These are phyloP conservation scores for Onychostoma macrolepis DNA, from an alignment of 2,113 vertebrate species.

Conservation along the genomic window DNA sequence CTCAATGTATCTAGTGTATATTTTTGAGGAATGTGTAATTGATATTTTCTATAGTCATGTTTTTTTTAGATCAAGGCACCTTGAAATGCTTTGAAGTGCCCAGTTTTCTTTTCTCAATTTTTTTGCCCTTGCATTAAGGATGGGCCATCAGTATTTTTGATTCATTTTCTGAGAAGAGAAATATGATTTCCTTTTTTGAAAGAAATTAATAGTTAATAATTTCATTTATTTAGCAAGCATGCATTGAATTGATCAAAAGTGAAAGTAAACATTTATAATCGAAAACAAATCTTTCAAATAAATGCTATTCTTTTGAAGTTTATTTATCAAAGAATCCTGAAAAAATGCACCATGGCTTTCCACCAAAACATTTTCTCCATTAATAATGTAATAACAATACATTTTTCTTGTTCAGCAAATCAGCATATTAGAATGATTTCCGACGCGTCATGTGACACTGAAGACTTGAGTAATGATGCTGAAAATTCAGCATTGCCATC, in stretches of 20 bases:
- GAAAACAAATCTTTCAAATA: too few relatives aligned
- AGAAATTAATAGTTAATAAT: neutral
- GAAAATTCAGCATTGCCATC: neutral
- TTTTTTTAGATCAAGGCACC: neutral
- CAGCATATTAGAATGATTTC: neutral
- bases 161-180: neutral
- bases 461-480: neutral
- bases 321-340: neutral
- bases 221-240: neutral
- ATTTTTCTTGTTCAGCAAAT: neutral
- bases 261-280: neutral
- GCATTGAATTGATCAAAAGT: neutral
- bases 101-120: neutral
- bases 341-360: neutral
- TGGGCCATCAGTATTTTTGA: neutral
- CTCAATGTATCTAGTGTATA: neutral
- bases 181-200: neutral
- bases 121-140: neutral
- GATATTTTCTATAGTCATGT: neutral
- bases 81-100: slow-evolving; percentile 2
- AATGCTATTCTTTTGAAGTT: neutral
- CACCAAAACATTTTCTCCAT: neutral
- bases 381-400: too few relatives aligned
- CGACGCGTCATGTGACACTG: neutral
- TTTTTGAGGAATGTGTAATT: neutral